Base-by-base conservation (phyloP, 2,888 invertebrate species). In the Drosophila parthenogenetica region DNA sequence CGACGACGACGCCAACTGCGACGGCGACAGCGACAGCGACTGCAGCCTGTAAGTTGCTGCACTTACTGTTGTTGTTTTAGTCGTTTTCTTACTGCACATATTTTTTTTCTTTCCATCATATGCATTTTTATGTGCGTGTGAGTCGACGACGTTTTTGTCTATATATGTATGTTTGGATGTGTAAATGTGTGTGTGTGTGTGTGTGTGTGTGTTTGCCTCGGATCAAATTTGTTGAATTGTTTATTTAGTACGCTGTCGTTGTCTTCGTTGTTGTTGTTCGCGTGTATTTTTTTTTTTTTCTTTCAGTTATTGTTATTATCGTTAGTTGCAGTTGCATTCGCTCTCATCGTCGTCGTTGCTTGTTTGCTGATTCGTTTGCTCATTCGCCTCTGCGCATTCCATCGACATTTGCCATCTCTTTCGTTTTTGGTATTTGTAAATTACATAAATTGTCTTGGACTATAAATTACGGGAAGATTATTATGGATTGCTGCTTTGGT, bases 211-310 rank as follows among this genome's bases (percentile, higher is more conserved):
- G 84, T 73, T 81, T 73, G 80, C 81, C 77, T 89, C 79, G 82
- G 89, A 89, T 87, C 89, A 87, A 86, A 89, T 89, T 89, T 88
- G 84, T 89, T 84, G 87, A 87, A 89, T 89, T 89, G 89, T 87
- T 87, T 89, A 87, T 87, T 89, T 89, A 88, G 83, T 83, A 75
- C 83, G 86, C 69, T 69, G 77, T 66, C 67, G 80, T 46, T 62
- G 29, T 50, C 68, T 70, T 80, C 66, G 64, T 58, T 69, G 55
- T 58, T 77, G 72, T 29, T 65, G 29, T 29, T 29, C 29, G 29
- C 8, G 29, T 29, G 62, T 66, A 49, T 65, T 62, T 25, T 59
- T 45, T n/a, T n/a, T 61, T 51, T 45, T 32, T 64, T 72, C 66
- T 77, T 77, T 77, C 69, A 78, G 83, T 86, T 83, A 83, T 83